phyloP scores from a whole-genome alignment of 2,888 invertebrate species.

The Melipona beecheii region DNA sequence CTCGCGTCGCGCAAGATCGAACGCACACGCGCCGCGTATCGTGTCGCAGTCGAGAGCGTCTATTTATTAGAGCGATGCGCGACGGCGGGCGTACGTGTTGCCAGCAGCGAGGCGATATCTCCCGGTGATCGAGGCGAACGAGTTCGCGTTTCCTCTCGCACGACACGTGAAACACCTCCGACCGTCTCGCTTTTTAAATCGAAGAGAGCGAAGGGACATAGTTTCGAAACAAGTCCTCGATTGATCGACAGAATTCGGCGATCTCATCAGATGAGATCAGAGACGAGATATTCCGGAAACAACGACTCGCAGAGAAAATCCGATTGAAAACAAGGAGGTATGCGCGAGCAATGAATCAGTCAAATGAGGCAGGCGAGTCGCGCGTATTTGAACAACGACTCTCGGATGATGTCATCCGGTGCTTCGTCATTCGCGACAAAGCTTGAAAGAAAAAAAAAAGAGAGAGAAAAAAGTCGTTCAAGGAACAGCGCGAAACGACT shows the following conservation, averaged over 20 bases:
- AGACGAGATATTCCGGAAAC: slow-evolving; percentile 33
- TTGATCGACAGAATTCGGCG: background rate
- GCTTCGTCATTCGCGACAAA: background rate
- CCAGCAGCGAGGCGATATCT: slow-evolving; percentile 17
- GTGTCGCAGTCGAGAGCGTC: slow-evolving; percentile 11
- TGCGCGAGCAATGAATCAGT: slow-evolving; percentile 50
- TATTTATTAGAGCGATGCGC: slow-evolving; percentile 19
- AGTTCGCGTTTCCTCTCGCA: slow-evolving; percentile 18
- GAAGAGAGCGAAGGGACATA: background rate
- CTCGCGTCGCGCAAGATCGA: background rate
- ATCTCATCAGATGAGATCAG: slow-evolving; percentile 16
- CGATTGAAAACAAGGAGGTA: no score
- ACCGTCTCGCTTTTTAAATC: slow-evolving; percentile 23
- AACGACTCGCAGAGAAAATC: slow-evolving; percentile 54
- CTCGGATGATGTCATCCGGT: slow-evolving; percentile 48
- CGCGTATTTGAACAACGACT: slow-evolving; percentile 26
- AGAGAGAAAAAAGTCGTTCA: background rate
- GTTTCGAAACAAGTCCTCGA: slow-evolving; percentile 2
- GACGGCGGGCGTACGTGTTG: slow-evolving; percentile 4
- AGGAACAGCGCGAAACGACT: background rate
- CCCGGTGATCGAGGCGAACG: slow-evolving; percentile 15
- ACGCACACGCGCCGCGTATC: slow-evolving; percentile 19
- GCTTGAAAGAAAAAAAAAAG: background rate
- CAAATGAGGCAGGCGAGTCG: slow-evolving; percentile 47
- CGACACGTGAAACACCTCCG: slow-evolving; percentile 1